Base-by-base conservation (phyloP, 1,140 invertebrate genomes). In the Pomacea maculata region DNA sequence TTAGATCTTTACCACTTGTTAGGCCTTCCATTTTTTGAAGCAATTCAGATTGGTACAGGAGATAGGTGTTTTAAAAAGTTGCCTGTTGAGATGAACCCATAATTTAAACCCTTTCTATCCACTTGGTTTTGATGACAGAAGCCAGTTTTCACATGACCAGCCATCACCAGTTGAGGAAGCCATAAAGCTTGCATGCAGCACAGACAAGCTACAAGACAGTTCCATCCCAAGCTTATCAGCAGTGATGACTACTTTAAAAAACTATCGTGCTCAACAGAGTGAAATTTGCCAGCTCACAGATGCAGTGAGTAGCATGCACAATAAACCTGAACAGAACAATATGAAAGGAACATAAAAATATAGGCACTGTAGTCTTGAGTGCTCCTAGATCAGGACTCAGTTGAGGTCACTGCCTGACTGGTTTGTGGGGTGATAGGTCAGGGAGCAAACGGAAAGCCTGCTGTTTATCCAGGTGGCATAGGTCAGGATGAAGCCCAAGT, bases 71-170 rank as follows among this genome's bases (percentile, higher is more conserved):
- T 17, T 61, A 17, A 61, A 61, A 61, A 61, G 15, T 61, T 61
- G 57, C 57, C 57, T 61, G 8, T 14, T 45, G 34, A 45, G 34
- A 45, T 45, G 34, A 45, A 6, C 34, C 34, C 6, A 45, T 45
- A 9, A 61, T 61, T 11, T 4, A 45, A 61, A 61, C 57, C 11
- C 15, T 2, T 61, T 61, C 11, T 6, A 12, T 52, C 21, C 0
- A 78, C 1, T 25, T 64, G 14, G n/a, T 67, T 45, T 65, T 29
- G 67, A 61, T 80, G 21, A 12, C 75, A 86, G 85, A 73, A 73
- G 63, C 52, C 85, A 86, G 82, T 86, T 86, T 81, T 84, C 85
- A n/a, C 75, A 78, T 17, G 82, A 83, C 19, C 73, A 79, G 29
- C 75, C 76, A 17, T 83, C 79, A 63, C 65, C 75, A 57, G 54